Base-by-base conservation (phyloP, 2,888 invertebrate species). In the Tenthredo amoena region DNA sequence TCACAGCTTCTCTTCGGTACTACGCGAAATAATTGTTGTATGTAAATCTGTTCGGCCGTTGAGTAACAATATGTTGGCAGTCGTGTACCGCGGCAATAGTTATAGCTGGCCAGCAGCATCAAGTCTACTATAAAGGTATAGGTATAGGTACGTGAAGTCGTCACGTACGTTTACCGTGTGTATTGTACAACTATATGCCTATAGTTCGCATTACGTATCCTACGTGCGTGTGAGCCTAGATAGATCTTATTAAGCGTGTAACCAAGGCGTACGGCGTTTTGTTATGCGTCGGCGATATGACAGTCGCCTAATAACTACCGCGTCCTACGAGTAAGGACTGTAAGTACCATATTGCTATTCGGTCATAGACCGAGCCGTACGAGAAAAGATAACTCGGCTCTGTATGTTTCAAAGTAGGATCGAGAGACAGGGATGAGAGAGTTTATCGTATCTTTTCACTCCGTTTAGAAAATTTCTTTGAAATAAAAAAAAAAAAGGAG, bases 211-310 rank as follows among this genome's bases (percentile, higher is more conserved):
- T 15, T 5, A 31, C 55, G 55, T 31, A 55, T 40, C 4, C 4
- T 77, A 55, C 77, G 47, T 77, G 50, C 50, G 55, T 74, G 72
- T 74, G 21, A 74, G 21, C 9, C 72, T 77, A 77, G 50, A 77
- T 77, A 77, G 77, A 77, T 77, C 26, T 77, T 50, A 74, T 43
- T 40, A n/a, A 40, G 76, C 47, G 47, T 47, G 47, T 47, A 76
- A 50, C 18, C 18, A 50, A 50, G 50, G 18, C 18, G 18, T 3
- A 50, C 6, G 26, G 18, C 50, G 21, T 77, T 77, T 77, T 77
- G 77, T 74, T 77, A 77, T 55, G 55, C 77, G 55, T 77, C 77
- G 50, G 21, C 9, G 50, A 77, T 77, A 55, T 55, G 77, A 77
- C 77, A 55, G 18, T 5, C 18, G 34, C 77, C 37, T 40, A 77